phyloP scores from a whole-genome alignment of 2,888 invertebrate genomes.

The Orthosia gothica region DNA sequence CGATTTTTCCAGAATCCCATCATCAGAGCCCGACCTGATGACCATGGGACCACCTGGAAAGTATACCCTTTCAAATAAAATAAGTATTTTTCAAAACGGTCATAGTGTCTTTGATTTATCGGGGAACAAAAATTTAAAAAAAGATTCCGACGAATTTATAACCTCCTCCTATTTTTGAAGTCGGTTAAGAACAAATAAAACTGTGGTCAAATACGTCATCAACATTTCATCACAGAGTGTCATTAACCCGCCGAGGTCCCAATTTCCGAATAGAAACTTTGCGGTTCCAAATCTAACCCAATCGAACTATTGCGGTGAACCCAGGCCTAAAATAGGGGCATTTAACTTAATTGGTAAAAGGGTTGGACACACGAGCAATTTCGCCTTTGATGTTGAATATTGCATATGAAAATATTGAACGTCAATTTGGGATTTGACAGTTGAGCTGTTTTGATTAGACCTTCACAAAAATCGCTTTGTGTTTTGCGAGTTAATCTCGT shows the following conservation, averaged over 20 bases:
- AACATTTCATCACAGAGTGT: constrained; percentile 28
- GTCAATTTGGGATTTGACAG: constrained; percentile 6
- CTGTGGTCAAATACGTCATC: constrained; percentile 10
- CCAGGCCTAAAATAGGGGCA: constrained; percentile 33
- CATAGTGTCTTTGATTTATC: too few relatives aligned
- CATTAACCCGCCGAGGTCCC: constrained; percentile 2
- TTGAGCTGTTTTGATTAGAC: not conserved
- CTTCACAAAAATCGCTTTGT: constrained; percentile 2
- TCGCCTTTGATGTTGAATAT: constrained; percentile 31
- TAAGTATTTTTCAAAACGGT: too few relatives aligned
- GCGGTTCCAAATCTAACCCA: constrained; percentile 42
- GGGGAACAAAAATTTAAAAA: too few relatives aligned
- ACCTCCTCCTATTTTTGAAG: too few relatives aligned
- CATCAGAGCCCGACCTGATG: too few relatives aligned
- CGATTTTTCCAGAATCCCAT: too few relatives aligned
- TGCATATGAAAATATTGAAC: not conserved
- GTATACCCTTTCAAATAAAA: too few relatives aligned
- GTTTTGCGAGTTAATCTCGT: not conserved
- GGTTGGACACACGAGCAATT: constrained; percentile 8
- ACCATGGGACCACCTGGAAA: too few relatives aligned
- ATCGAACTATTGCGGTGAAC: constrained; percentile 55
- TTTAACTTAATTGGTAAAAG: constrained; percentile 47
- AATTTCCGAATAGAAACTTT: constrained; percentile 40
- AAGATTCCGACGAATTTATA: too few relatives aligned
- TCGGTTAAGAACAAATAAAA: not conserved